Evolutionary conservation across 2,113 vertebrate species (phyloP).

Genomic region (Mirounga angustirostris): DNA sequence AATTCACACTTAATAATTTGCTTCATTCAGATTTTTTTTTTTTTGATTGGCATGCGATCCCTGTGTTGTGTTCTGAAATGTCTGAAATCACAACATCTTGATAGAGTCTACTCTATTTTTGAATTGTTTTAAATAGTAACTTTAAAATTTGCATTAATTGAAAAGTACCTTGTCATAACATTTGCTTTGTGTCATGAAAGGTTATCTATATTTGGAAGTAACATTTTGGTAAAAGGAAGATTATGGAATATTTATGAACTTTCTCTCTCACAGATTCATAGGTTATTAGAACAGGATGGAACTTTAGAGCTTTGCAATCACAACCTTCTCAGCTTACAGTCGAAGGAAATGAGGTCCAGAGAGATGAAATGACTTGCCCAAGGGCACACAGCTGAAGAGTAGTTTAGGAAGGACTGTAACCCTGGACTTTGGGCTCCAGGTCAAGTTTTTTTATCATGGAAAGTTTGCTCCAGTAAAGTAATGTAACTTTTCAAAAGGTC

Average conservation of each 20-base stretch:
- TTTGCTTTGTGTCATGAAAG: slow-evolving; percentile 85
- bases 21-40: slow-evolving; percentile 76
- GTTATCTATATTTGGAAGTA: slow-evolving; percentile 85
- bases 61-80: slow-evolving; percentile 77
- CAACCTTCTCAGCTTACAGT: slow-evolving; percentile 61
- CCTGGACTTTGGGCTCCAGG: not conserved
- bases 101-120: slow-evolving; percentile 82
- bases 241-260: slow-evolving; percentile 84
- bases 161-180: slow-evolving; percentile 85
- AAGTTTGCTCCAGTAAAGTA: not conserved
- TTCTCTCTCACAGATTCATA: slow-evolving; percentile 70
- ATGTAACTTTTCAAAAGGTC: not conserved
- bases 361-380: slow-evolving; percentile 60
- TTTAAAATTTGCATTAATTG: slow-evolving; percentile 84
- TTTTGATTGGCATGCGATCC: slow-evolving; percentile 78
- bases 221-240: slow-evolving; percentile 82
- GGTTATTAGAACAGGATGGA: slow-evolving; percentile 73
- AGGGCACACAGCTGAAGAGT: slow-evolving; percentile 33
- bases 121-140: slow-evolving; percentile 84
- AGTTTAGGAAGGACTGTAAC: not conserved
- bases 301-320: slow-evolving; percentile 58
- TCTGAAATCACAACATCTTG: slow-evolving; percentile 82
- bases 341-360: slow-evolving; percentile 41
- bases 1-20: slow-evolving; percentile 74
- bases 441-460: not conserved